Conservation (phyloP, 2,113 vertebrate genomes). For the Ahaetulla prasina region DNA sequence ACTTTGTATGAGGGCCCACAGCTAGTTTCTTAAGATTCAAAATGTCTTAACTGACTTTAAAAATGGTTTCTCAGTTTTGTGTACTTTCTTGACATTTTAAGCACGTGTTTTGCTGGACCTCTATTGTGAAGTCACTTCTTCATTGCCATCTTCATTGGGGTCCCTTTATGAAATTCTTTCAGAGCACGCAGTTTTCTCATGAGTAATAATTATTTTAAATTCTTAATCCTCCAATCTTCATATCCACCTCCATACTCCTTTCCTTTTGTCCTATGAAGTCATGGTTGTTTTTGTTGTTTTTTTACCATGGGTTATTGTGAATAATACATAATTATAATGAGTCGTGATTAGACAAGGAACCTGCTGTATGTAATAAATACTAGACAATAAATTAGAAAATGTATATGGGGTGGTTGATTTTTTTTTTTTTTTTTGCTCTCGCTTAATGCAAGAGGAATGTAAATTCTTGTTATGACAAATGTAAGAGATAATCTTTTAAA, state of each 20-base stretch:
- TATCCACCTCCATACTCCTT: conserved; percentile 16
- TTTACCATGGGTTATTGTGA: conserved; percentile 56
- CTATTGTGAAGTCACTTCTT: background rate
- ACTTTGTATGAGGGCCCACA: background rate
- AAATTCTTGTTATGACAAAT: conserved; percentile 72
- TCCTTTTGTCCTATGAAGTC: conserved; percentile 40
- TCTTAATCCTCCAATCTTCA: conserved; percentile 36
- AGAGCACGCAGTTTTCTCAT: conserved; percentile 34
- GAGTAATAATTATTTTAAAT: conserved; percentile 44
- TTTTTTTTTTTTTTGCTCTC: conserved; percentile 54
- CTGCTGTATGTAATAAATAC: conserved; percentile 62
- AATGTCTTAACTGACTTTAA: background rate
- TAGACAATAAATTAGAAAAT: conserved; percentile 68
- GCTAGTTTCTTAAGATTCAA: background rate
- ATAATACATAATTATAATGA: conserved; percentile 67
- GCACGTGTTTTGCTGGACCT: background rate
- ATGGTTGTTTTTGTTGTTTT: background rate
- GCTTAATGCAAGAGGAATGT: conserved; percentile 62
- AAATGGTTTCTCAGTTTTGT: conserved; percentile 1
- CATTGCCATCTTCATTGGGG: conserved; percentile 29
- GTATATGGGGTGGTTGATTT: conserved; percentile 38
- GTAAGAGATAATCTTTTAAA: conserved; percentile 67
- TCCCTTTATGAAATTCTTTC: conserved; percentile 33
- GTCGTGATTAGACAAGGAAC: conserved; percentile 67
- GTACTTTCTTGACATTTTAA: background rate